These are phyloP conservation scores for Sternarchorhynchus goeldii DNA, from an alignment of 2,797 vertebrate species.

Conservation along the genomic window DNA sequence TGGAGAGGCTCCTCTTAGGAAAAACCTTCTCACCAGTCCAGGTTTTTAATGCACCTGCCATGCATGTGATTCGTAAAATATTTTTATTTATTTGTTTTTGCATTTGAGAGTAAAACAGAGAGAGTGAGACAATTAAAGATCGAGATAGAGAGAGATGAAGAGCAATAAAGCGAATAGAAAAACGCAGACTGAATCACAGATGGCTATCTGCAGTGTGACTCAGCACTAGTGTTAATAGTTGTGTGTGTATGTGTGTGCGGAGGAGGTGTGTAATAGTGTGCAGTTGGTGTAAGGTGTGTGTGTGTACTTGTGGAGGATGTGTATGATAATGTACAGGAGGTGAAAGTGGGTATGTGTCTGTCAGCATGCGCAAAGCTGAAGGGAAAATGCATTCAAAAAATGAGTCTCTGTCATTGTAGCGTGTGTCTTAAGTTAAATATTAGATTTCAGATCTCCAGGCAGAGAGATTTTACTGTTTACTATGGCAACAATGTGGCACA, in stretches of 20 bases:
- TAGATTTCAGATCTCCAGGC: too few species aligned
- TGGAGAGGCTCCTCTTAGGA: too few species aligned
- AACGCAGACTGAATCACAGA: slow-evolving; percentile 10
- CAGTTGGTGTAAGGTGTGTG: slow-evolving; percentile 49
- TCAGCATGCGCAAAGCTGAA: background rate
- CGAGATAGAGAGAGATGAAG: too few species aligned
- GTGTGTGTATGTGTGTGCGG: slow-evolving; percentile 60
- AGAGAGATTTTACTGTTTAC: too few species aligned
- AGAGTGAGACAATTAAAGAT: background rate
- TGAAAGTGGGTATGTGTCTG: slow-evolving; percentile 15
- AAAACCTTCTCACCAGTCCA: too few species aligned
- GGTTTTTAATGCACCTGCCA: too few species aligned
- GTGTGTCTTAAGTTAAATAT: too few species aligned
- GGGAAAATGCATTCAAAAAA: too few species aligned
- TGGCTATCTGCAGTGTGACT: slow-evolving; percentile 42
- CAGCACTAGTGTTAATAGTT: slow-evolving; percentile 13
- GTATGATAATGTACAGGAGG: slow-evolving; percentile 26
- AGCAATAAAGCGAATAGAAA: background rate
- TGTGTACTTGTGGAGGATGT: slow-evolving; percentile 50
- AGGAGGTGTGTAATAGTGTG: slow-evolving; percentile 31
- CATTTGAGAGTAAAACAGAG: background rate
- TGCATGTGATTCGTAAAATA: too few species aligned
- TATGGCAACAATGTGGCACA: too few species aligned
- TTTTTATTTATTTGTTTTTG: background rate
- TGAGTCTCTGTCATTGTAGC: too few species aligned